Base-by-base conservation (phyloP, 2,797 vertebrate species). In the Sebastes ruberrimus region DNA sequence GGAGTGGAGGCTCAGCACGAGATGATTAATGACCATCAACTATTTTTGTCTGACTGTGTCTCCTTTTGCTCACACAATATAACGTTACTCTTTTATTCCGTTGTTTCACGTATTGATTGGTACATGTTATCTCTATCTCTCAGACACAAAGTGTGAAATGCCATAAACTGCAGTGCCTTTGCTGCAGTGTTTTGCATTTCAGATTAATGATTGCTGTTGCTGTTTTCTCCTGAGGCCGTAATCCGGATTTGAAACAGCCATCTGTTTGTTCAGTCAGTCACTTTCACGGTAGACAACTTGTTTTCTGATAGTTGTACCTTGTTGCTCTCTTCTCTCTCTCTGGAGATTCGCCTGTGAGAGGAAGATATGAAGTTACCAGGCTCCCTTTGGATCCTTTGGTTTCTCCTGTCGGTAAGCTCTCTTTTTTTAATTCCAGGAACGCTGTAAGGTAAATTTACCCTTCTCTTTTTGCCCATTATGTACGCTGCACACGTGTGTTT, bases 331-430 rank as follows among this genome's bases (percentile, higher is more conserved):
- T 42, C 38, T 73, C 81, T 78, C 52, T 74, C 86, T 77, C 62
- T 10, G 84, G 76, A 89, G 71, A 68, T 78, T 71, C 38, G 28
- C 72, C 85, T 78, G 88, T 23, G 65, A 78, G 84, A 35, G 27
- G 85, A 90, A 79, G 86, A 87, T 76, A 94, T 94, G 93, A 89
- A 67, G 85, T 62, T 75, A 55, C 68, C 63, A 1, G 72, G 64
- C 68, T 84, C 75, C 66, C 74, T 83, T 61, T 88, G 93, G 91
- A 86, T 90, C 70, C 33, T 94, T 74, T 85, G 81, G 74, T 77
- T 83, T 76, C 79, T 92, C 35, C 78, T 85, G 73, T 38, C 77
- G 93, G 93, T 94, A 88, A 93, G 93, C 27, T 66, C 8, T 23
- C 16, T 25, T 27, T 70, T 70, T 82, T 71, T 71, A 60, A 56